Conservation (phyloP, 1,140 invertebrate species). For the Trypoxylus dichotomus region DNA sequence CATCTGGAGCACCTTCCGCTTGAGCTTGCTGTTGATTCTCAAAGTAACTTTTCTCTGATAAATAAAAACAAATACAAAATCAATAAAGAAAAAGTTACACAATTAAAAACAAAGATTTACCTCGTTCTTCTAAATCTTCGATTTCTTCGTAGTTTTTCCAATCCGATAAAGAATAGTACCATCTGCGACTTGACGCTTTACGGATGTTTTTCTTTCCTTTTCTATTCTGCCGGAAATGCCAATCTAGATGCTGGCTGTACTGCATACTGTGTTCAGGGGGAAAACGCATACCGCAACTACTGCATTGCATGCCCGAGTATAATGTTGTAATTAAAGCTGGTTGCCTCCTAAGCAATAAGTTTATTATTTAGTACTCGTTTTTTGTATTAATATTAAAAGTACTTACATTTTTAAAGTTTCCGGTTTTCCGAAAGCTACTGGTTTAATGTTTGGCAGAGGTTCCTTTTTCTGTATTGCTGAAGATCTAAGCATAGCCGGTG, state of each 20-base stretch:
- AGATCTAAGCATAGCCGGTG: constrained; percentile 15
- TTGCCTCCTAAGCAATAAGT: constrained; percentile 59
- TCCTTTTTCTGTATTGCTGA: constrained; percentile 58
- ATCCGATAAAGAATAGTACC: constrained; percentile 88
- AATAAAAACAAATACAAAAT: neutral
- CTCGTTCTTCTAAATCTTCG: constrained; percentile 88
- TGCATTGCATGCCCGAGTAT: constrained; percentile 91
- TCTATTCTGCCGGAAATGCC: constrained; percentile 95
- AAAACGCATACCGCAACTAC: constrained; percentile 90
- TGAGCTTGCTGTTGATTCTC: constrained; percentile 68
- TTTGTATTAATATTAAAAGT: constrained; percentile 24
- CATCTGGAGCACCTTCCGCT: constrained; percentile 53
- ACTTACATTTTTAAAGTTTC: constrained; percentile 78
- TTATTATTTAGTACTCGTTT: too few species aligned
- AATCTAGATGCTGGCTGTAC: constrained; percentile 93
- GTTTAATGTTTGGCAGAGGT: constrained; percentile 54
- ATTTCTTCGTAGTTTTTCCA: constrained; percentile 96
- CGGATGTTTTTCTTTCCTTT: constrained; percentile 81
- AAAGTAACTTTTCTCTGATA: constrained; percentile 84
- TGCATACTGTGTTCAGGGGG: constrained; percentile 82
- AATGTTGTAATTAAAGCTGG: constrained; percentile 67
- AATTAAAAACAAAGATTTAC: constrained; percentile 59
- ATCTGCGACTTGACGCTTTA: constrained; percentile 79
- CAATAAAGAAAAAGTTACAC: neutral
- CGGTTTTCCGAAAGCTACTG: constrained; percentile 66